A percentile compares a stretch with the other conserved stretches of the same genome.
phyloP scores from a whole-genome alignment of 1,140 invertebrate genomes.

The Cydia strobilella region DNA sequence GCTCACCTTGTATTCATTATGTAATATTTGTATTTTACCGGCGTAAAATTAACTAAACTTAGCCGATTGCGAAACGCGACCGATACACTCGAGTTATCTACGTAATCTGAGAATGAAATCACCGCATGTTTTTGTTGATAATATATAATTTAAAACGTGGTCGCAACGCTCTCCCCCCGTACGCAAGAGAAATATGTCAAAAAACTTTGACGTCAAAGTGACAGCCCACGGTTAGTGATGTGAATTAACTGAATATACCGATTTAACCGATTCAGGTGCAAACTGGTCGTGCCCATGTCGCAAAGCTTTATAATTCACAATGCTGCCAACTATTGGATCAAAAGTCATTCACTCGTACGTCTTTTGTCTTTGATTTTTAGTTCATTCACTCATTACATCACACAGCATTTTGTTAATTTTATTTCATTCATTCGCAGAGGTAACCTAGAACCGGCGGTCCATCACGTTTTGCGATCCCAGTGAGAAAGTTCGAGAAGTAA shows the following conservation, averaged over 20 bases:
- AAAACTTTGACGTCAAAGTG: constrained; percentile 16
- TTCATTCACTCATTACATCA: constrained; percentile 16
- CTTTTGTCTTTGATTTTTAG: constrained; percentile 4
- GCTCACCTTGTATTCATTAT: constrained; percentile 65
- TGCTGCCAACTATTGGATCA: constrained; percentile 6
- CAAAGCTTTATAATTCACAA: constrained; percentile 7
- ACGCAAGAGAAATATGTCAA: constrained; percentile 18
- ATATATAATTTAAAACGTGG: constrained; percentile 51
- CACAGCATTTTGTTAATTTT: constrained; percentile 15
- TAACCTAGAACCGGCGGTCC: constrained; percentile 13
- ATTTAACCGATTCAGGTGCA: neutral
- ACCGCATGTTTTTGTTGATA: constrained; percentile 59
- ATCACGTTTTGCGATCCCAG: constrained; percentile 45
- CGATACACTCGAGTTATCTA: constrained; percentile 20
- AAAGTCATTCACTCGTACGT: constrained; percentile 14
- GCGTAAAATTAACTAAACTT: constrained; percentile 3
- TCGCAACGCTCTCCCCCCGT: constrained; percentile 26
- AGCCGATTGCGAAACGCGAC: neutral
- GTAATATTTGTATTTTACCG: constrained; percentile 50
- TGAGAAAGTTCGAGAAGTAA: constrained; percentile 74
- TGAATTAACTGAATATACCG: neutral
- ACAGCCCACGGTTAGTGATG: neutral
- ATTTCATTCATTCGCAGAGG: constrained; percentile 18
- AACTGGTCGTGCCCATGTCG: neutral
- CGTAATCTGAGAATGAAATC: constrained; percentile 37